phyloP scores from a whole-genome alignment of 2,888 invertebrate genomes.

The Abscondita cerata region DNA sequence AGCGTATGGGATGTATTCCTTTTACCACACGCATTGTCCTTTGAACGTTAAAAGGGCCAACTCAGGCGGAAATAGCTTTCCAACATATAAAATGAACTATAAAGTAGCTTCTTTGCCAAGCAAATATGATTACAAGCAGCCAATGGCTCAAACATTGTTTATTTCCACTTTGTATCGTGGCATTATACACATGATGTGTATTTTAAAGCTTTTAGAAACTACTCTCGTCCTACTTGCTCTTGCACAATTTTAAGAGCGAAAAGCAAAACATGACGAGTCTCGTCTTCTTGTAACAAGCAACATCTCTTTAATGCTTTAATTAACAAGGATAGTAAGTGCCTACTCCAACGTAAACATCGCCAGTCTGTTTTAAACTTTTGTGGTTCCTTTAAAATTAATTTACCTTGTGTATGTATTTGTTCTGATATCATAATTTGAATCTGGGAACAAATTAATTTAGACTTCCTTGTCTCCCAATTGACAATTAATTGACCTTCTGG shows the following conservation, averaged over 20 bases:
- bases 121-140: conserved; percentile 55
- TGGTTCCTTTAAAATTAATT: conserved; percentile 37
- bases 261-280: conserved; percentile 2
- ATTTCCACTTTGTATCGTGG: conserved; percentile 43
- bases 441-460: conserved; percentile 28
- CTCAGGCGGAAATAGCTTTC: conserved; percentile 54
- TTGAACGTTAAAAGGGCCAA: conserved; percentile 55
- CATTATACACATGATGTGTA: conserved; percentile 30
- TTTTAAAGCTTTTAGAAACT: conserved; percentile 30
- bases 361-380: conserved; percentile 35
- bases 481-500: conserved; percentile 24
- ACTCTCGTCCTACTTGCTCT: conserved; percentile 16
- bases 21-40: conserved; percentile 57
- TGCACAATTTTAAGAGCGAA: conserved; percentile 10
- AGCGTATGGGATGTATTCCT: conserved; percentile 56
- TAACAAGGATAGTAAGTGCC: conserved; percentile 24
- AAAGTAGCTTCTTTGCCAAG: conserved; percentile 54
- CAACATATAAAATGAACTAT: conserved; percentile 55
- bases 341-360: conserved; percentile 28
- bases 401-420: conserved; percentile 22
- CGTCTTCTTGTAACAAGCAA: background rate
- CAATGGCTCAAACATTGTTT: conserved; percentile 54
- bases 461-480: conserved; percentile 23
- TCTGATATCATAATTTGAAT: conserved; percentile 26
- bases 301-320: conserved; percentile 15